Base-by-base conservation (phyloP, 2,113 vertebrate species). In the Labeo rohita region DNA sequence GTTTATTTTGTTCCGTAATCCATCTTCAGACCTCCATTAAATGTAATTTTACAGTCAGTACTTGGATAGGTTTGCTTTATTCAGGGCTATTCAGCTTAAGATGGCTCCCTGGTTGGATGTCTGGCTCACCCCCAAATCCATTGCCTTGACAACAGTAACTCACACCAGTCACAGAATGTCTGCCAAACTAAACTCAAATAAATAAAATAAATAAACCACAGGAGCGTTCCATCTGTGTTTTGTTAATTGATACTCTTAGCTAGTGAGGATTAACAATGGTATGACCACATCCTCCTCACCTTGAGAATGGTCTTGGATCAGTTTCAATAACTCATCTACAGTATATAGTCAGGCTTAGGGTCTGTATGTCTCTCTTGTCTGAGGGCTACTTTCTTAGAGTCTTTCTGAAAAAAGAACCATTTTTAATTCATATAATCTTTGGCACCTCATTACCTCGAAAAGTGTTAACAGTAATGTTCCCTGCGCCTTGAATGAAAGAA, bases 351-450 rank as follows among this genome's bases (percentile, higher is more conserved):
- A 68, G 34, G 65, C 39, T 39, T 39, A 70, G 15, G 18, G 66
- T 70, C 34, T 70, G 1, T 70, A 39, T 9, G 6, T 39, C 15
- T 72, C 36, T 16, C 8, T 4, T 45, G 39, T 72, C 76, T 39
- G 5, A 11, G 28, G 28, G 16, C 28, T 21, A 59, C 15, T 43
- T 78, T 78, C 43, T 74, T 74, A 2, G 23, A 39, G 9, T 66
- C 43, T 82, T 9, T 68, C 80, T 68, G 0, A 34, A 70, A 28
- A 82, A 54, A 61, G 2, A 45, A 13, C 36, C 45, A 50, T 68
- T 83, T 82, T 83, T 73, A 59, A 73, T 56, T 73, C 13, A 10
- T 45, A 43, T 45, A 84, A 73, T 73, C 82, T 84, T 74, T 73
- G 65, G 2, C 77, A 61, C 56, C 52, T 59, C 39, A 63, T 59